Evolutionary conservation across 2,888 invertebrate species (phyloP), one percentile per base, ranked within the genome.

Genomic region (Drosophila nigricruria): DNA sequence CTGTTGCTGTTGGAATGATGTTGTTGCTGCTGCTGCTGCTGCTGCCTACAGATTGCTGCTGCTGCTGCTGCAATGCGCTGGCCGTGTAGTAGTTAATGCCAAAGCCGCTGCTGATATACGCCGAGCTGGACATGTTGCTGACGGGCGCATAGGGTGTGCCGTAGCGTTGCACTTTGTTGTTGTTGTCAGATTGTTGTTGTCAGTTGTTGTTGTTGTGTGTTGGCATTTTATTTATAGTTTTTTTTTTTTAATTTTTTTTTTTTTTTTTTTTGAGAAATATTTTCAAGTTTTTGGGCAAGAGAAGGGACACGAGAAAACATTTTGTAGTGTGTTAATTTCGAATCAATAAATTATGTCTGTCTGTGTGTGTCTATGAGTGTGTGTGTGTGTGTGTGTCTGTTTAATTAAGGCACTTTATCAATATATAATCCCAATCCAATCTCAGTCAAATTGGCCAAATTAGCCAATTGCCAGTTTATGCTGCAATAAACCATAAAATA

Each of bases 51-150:
- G n/a, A n/a, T n/a, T 16, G 71, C 14, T 45, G 77, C 30, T 78
- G 79, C 54, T 81, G 82, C 18, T 75, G 76, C n/a, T 76, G 78
- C 68, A 79, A 30, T 14, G 74, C 70, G 34, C 75, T 77, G 16
- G 73, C 77, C 25, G 90, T 90, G 36, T 91, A 91, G 79, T 91
- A 91, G 81, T 91, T 91, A 60, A 91, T 91, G 72, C 91, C 91
- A 59, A 91, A 87, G 57, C 91, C 91, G 59, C 87, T 84, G 77
- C 86, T 91, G 67, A 91, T 86, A 57, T 91, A 91, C 5, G 91
- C 84, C 66, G 91, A 88, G 50, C 83, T 89, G 71, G 91, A 82
- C 91, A 91, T 89, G 64, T 71, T 84, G 30, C 89, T 84, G 63
- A 91, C 90, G 34, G 88, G 70, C 56, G 73, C 80, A 61, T 82